Base-by-base conservation (phyloP, 2,113 vertebrate genomes). In the Carettochelys insculpta region DNA sequence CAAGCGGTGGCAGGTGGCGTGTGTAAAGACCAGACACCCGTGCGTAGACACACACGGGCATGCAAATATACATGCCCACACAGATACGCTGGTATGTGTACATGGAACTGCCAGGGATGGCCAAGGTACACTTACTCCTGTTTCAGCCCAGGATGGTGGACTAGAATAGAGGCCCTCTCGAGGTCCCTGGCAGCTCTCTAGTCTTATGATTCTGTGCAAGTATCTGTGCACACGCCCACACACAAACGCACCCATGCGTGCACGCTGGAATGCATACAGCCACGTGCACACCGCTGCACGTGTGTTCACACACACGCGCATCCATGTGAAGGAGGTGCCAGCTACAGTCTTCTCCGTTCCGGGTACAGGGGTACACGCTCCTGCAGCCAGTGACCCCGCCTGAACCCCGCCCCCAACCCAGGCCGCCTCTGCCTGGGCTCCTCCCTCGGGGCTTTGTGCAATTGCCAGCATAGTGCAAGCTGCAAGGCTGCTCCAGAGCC, bases 281-380 rank as follows among this genome's bases (percentile, higher is more conserved):
- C 2, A 71, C 10, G 19, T 41, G 78, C 56, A 71, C 11, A 24
- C 41, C 22, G 50, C n/a, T 51, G 31, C 78, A 80, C 27, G 16
- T 54, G 31, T 22, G 54, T 80, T 22, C 51, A 52, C 51, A 31
- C 56, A 47, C 48, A 50, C n/a, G n/a, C n/a, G n/a, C 12, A 47
- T 0, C 0, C 34, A 11, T 0, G 0, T 45, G 51, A 68, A 65
- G 22, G 5, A 13, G 54, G 53, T n/a, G 80, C 52, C 38, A 4
- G 38, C 20, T 22, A 20, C 58, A 34, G 34, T 61, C 12, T 6
- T 17, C 58, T 34, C 58, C 14, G 58, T 12, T 53, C 58, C 34
- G 58, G 58, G 58, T 34, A 29, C 31, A 16, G 29, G 6, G 20
- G 16, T 16, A 31, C 6, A 5, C 27, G 24, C 43, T 41, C 85